A percentile compares a stretch with the other conserved stretches of the same genome.
Evolutionary conservation across 2,888 invertebrate species (phyloP).

Genomic region (Harmothoe impar): DNA sequence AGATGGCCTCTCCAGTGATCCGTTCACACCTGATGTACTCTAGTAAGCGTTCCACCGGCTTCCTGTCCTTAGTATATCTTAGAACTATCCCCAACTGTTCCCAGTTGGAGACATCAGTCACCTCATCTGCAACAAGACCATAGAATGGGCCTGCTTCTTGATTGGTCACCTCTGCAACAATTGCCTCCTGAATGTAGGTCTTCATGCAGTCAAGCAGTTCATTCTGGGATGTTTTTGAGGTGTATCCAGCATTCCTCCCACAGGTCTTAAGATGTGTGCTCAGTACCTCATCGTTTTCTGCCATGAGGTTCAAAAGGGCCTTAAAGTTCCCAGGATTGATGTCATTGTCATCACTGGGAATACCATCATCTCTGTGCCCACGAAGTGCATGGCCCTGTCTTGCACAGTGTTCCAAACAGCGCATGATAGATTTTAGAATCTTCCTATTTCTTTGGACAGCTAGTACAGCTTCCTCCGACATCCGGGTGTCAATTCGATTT

Average conservation of each 20-base stretch:
- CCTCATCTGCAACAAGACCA: slow-evolving; percentile 58
- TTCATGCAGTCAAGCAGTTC: slow-evolving; percentile 48
- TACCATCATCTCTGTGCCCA: slow-evolving; percentile 64
- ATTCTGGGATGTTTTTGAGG: slow-evolving; percentile 64
- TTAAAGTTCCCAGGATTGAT: not conserved
- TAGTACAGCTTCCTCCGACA: too few species aligned
- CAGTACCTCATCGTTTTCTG: slow-evolving; percentile 49
- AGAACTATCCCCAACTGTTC: slow-evolving; percentile 57
- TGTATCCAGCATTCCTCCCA: slow-evolving; percentile 64
- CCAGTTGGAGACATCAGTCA: slow-evolving; percentile 53
- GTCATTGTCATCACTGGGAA: not conserved
- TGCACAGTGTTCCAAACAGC: slow-evolving; percentile 56
- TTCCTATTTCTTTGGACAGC: slow-evolving; percentile 39
- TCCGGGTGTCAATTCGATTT: too few species aligned
- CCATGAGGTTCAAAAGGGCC: too few species aligned
- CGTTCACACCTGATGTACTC: too few species aligned
- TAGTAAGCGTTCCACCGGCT: not conserved
- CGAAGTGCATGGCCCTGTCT: slow-evolving; percentile 64
- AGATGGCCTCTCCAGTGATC: too few species aligned
- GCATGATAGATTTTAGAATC: slow-evolving; percentile 52
- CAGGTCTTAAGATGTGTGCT: slow-evolving; percentile 49
- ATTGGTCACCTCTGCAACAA: slow-evolving; percentile 56
- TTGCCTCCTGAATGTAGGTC: slow-evolving; percentile 61
- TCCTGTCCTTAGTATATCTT: slow-evolving; percentile 45
- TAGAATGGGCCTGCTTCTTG: slow-evolving; percentile 44